phyloP scores from a whole-genome alignment of 2,888 invertebrate species.

The Aphidius colemani region DNA sequence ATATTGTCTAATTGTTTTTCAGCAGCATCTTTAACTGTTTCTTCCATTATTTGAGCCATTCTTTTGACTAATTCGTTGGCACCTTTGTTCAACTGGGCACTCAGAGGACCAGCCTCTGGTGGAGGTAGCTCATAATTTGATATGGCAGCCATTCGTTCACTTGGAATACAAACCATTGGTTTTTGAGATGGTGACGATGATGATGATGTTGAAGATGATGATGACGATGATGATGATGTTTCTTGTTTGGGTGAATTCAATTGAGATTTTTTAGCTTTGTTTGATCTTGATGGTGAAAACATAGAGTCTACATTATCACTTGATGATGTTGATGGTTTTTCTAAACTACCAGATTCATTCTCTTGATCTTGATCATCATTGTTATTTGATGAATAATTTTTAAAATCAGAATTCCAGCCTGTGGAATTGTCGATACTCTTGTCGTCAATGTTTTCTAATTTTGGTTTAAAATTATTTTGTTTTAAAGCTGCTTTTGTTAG shows the following conservation, averaged over 20 bases:
- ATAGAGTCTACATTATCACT: neutral
- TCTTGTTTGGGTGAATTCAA: neutral
- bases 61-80: conserved; percentile 50
- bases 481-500: too few relatives aligned
- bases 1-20: conserved; percentile 27
- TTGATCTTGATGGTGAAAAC: conserved; percentile 34
- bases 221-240: too few relatives aligned
- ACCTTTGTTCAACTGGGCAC: conserved; percentile 46
- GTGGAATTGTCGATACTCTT: too few relatives aligned
- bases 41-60: conserved; percentile 54
- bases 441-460: too few relatives aligned
- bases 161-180: conserved; percentile 41
- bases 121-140: conserved; percentile 45
- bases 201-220: too few relatives aligned
- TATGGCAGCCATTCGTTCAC: conserved; percentile 28
- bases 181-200: conserved; percentile 25
- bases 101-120: conserved; percentile 54
- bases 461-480: too few relatives aligned
- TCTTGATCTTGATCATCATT: too few relatives aligned
- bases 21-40: conserved; percentile 47
- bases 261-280: conserved; percentile 58
- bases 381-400: too few relatives aligned
- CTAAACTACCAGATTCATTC: too few relatives aligned
- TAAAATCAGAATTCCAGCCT: too few relatives aligned
- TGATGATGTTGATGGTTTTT: too few relatives aligned